Evolutionary conservation across 2,113 vertebrate species (phyloP).

Genomic region (Cyrtonyx montezumae): DNA sequence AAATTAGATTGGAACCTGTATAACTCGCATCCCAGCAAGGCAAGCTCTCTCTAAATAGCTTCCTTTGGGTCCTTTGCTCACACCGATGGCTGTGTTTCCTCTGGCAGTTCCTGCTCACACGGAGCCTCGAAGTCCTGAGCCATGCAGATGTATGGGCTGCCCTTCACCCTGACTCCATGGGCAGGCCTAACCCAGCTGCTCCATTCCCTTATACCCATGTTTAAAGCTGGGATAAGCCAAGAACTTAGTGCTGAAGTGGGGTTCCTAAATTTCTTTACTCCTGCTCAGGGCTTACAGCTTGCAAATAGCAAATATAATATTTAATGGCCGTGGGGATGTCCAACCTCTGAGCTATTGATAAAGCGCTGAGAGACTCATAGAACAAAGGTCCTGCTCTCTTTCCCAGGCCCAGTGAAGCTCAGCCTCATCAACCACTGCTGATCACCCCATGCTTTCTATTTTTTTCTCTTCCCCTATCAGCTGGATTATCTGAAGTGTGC

Average conservation of each 20-base stretch:
- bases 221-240: not conserved
- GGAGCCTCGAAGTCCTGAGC: not conserved
- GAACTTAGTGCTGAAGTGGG: not conserved
- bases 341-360: not conserved
- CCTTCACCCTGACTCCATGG: not conserved
- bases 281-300: not conserved
- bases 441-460: not conserved
- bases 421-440: not conserved
- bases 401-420: not conserved
- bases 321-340: not conserved
- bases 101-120: accelerated
- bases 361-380: not conserved
- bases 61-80: not conserved
- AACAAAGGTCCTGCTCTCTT: not conserved
- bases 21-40: accelerated
- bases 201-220: not conserved
- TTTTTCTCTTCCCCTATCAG: not conserved
- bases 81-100: accelerated
- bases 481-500: conserved; percentile 11
- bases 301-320: accelerated
- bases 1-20: not conserved
- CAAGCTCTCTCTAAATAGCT: not conserved
- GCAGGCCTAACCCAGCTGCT: not conserved
- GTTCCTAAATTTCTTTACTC: not conserved
- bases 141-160: accelerated